Evolutionary conservation across 1,140 invertebrate genomes (phyloP).

Genomic region (Drosophila pseudoobscura): DNA sequence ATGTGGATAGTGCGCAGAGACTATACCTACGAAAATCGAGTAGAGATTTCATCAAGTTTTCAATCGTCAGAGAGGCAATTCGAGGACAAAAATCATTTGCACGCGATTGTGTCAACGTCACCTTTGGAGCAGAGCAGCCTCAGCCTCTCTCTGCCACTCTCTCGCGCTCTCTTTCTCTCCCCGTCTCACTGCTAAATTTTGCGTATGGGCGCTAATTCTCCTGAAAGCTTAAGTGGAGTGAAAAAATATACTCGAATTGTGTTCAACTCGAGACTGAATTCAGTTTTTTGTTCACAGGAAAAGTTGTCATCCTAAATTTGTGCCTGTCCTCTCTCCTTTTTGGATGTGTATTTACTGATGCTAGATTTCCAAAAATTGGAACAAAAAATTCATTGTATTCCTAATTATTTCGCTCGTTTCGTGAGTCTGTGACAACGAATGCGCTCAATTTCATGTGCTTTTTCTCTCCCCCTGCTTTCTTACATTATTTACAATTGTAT

Average conservation of each 20-base stretch:
- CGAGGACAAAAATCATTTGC: conserved; percentile 23
- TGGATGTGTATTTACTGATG: too few relatives aligned
- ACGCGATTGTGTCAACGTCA: conserved; percentile 72
- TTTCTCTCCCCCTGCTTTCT: conserved; percentile 28
- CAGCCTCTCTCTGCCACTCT: conserved; percentile 35
- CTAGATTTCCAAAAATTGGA: too few relatives aligned
- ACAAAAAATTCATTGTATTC: too few relatives aligned
- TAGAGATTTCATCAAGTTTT: conserved; percentile 1
- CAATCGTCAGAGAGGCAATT: neutral
- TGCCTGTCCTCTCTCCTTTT: too few relatives aligned
- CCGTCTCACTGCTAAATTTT: conserved; percentile 43
- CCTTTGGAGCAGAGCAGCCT: conserved; percentile 67
- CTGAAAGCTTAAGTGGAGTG: conserved; percentile 43
- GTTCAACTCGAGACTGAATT: conserved; percentile 26
- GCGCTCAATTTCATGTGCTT: conserved; percentile 3
- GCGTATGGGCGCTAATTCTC: conserved; percentile 29
- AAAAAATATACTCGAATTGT: conserved; percentile 36
- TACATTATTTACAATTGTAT: conserved; percentile 53
- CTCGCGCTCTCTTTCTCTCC: conserved; percentile 39
- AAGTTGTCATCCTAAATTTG: conserved; percentile 1
- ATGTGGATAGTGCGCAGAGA: too few relatives aligned
- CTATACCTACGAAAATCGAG: too few relatives aligned
- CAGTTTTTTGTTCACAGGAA: conserved; percentile 29
- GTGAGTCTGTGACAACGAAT: conserved; percentile 40
- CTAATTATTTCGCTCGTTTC: conserved; percentile 47